Percentiles rank a stretch among this genome's conserved stretches.
Conservation (phyloP, 2,888 invertebrate species). For the Venusia cambrica region DNA sequence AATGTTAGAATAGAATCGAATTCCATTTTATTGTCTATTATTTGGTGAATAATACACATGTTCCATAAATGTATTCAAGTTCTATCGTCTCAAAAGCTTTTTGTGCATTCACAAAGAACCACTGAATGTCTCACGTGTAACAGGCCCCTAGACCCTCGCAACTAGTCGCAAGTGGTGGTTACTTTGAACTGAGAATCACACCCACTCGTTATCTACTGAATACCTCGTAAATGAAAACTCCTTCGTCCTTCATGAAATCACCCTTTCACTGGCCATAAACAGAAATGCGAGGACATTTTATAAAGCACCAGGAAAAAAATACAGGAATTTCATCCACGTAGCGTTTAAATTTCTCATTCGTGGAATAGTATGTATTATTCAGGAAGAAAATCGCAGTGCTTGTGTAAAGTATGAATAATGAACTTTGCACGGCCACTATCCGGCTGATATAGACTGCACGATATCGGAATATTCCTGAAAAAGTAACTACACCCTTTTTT, state of each 20-base stretch:
- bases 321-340: slow-evolving; percentile 18
- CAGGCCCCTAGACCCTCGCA: slow-evolving; percentile 13
- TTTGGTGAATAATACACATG: slow-evolving; percentile 5
- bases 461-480: slow-evolving; percentile 21
- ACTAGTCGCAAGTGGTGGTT: slow-evolving; percentile 28
- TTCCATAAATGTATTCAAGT: slow-evolving; percentile 11
- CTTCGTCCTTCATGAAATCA: slow-evolving; percentile 48
- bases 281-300: slow-evolving; percentile 32
- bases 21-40: slow-evolving; percentile 5
- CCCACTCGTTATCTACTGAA: slow-evolving; percentile 57
- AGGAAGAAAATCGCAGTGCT: slow-evolving; percentile 35
- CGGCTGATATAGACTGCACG: slow-evolving; percentile 24
- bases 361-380: slow-evolving; percentile 43
- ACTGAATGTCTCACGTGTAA: slow-evolving; percentile 17
- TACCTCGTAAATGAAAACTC: slow-evolving; percentile 58
- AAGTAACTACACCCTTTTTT: too few relatives aligned
- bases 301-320: slow-evolving; percentile 22
- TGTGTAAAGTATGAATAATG: slow-evolving; percentile 39
- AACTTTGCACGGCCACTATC: slow-evolving; percentile 28
- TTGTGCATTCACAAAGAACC: slow-evolving; percentile 20
- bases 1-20: too few relatives aligned
- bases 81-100: slow-evolving; percentile 12
- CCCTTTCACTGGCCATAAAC: slow-evolving; percentile 42
- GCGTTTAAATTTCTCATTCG: slow-evolving; percentile 28
- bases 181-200: slow-evolving; percentile 41